Conservation (phyloP, 2,888 invertebrate species). For the Bursaphelenchus okinawaensis region DNA sequence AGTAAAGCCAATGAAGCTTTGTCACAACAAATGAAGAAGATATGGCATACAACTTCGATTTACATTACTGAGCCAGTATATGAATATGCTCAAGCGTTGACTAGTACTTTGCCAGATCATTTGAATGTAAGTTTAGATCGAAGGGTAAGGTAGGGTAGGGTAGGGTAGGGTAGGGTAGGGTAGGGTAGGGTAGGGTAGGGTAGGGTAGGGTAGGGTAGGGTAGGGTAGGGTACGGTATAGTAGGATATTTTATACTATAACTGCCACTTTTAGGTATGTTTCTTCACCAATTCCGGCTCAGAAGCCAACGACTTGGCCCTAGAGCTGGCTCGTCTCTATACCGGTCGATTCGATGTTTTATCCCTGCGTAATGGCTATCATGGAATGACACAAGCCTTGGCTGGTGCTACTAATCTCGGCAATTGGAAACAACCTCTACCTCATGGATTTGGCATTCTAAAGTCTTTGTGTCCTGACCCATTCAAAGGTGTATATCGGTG, state of each 20-base stretch:
- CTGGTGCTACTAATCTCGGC: slow-evolving; percentile 73
- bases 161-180: too few species aligned
- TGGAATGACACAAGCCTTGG: slow-evolving; percentile 78
- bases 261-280: slow-evolving; percentile 68
- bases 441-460: slow-evolving; percentile 49
- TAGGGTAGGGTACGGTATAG: too few species aligned
- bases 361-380: slow-evolving; percentile 84
- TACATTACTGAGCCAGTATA: slow-evolving; percentile 84
- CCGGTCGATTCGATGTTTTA: slow-evolving; percentile 72
- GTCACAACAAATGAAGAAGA: slow-evolving; percentile 71
- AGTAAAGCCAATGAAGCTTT: slow-evolving; percentile 79
- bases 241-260: too few species aligned
- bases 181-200: too few species aligned
- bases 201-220: too few species aligned
- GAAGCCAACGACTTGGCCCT: slow-evolving; percentile 94
- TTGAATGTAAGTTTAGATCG: slow-evolving; percentile 67
- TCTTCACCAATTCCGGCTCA: slow-evolving; percentile 90
- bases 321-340: slow-evolving; percentile 77
- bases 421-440: slow-evolving; percentile 68
- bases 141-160: too few species aligned
- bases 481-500: slow-evolving; percentile 87
- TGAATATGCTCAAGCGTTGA: slow-evolving; percentile 79
- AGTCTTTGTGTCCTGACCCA: slow-evolving; percentile 86
- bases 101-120: slow-evolving; percentile 75
- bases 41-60: slow-evolving; percentile 88